phyloP scores from a whole-genome alignment of 2,797 vertebrate species.

The Phylloscopus collybita region DNA sequence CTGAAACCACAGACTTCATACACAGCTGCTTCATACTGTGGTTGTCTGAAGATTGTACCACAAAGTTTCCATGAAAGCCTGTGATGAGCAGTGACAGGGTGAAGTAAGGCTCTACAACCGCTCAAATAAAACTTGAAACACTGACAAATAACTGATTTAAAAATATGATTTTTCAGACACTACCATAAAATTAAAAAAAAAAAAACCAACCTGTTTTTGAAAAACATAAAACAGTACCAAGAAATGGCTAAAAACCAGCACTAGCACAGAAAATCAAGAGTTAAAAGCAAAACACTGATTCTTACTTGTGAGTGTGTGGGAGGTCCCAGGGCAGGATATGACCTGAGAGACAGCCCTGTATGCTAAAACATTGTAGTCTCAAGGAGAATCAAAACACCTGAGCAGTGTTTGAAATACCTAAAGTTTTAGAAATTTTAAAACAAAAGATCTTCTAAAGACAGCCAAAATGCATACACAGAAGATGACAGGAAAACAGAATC shows the following conservation, averaged over 20 bases:
- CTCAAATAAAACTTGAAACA: neutral
- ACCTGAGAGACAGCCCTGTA: neutral
- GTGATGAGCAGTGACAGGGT: neutral
- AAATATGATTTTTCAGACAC: neutral
- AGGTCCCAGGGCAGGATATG: neutral
- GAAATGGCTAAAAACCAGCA: neutral
- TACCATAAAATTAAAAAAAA: neutral
- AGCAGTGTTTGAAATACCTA: neutral
- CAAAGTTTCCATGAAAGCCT: neutral
- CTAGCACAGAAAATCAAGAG: neutral
- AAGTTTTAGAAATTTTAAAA: slow-evolving; percentile 7
- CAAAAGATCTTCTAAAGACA: neutral
- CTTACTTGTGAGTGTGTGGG: neutral
- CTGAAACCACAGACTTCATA: neutral
- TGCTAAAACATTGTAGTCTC: neutral
- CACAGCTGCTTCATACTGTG: neutral
- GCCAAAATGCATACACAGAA: neutral
- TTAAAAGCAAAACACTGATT: neutral
- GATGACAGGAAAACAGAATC: neutral
- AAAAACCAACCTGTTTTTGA: accelerated
- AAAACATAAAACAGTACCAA: neutral
- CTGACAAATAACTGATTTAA: neutral
- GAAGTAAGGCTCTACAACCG: neutral
- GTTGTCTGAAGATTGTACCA: neutral
- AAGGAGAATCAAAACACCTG: neutral